Evolutionary conservation across 2,113 vertebrate genomes (phyloP), one percentile per base, ranked within the genome.

Genomic region (Centropus unirufus): DNA sequence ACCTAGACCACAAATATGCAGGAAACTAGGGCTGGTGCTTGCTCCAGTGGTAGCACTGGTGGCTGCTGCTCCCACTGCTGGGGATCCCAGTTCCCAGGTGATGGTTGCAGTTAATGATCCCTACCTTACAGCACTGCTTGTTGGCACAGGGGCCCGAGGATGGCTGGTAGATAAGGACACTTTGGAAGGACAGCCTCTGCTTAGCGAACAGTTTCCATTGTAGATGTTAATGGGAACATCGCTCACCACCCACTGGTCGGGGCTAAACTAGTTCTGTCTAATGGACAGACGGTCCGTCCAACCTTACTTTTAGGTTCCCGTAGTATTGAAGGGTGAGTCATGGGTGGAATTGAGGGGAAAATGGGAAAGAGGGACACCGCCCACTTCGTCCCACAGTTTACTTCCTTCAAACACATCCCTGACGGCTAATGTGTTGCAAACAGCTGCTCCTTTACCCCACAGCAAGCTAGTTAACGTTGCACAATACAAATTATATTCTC

Each of bases 401-500:
- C 52, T 36, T 85, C 75, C 20, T 68, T 34, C 40, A 51, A 52
- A 92, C 55, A 32, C 63, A 79, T 34, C 58, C 67, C 75, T 68
- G 26, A 52, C 66, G 79, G 54, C 59, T 93, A 72, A 83, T 92
- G 66, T 87, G 75, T 69, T 86, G 83, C 83, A 82, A 82, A 93
- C 62, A 93, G 67, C 91, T 93, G 62, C 26, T 93, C 54, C 83
- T 90, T 76, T 59, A 76, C 58, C 29, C 44, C 52, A 52, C 1
- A 88, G 83, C 58, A 80, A 88, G 42, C 36, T 74, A 83, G 72
- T 92, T 86, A 86, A 83, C 92, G 83, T 96, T 88, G 88, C 83
- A 69, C 62, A 88, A 57, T 69, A 72, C 29, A 68, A 67, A 88
- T 83, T 69, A 90, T 22, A 18, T 93, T 93, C 63, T 90, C 75